Evolutionary conservation across 2,113 vertebrate genomes (phyloP), one percentile per base, ranked within the genome.

Genomic region (Cyanocitta stelleri): DNA sequence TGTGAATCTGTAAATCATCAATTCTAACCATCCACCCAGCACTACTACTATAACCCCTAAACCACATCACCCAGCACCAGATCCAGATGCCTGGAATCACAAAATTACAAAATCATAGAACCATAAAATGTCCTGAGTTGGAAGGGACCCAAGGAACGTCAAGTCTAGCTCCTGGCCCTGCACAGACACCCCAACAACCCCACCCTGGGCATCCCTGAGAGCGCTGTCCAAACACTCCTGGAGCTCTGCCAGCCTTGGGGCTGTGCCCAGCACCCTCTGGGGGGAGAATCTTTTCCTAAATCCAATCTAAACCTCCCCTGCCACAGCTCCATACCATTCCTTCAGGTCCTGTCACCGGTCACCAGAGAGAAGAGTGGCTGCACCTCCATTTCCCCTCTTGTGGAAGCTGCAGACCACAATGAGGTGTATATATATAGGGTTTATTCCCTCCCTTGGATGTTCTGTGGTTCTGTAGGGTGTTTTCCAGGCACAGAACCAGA

Each of bases 181-280:
- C 54, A 32, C 9, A 7, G 54, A 23, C 41, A 5, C 21, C 37
- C 48, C 78, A 62, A 11, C 13, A 75, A 16, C 10, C 16, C 17
- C 48, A 41, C 20, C 46, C 3, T 32, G 30, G 24, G 22, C 48
- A 49, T 24, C 48, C 48, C 48, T 49, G 48, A 8, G 13, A 49
- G 48, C 48, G 1, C 30, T 22, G 6, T 35, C 37, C 87, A 21
- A 74, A 46, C 1, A 0, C 35, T 51, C 13, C 44, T 29, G 7
- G 23, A 75, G 33, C 46, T 39, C 37, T 10, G 23, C 8, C 52
- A 66, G 68, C 59, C 44, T 33, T 8, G 29, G 37, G 54, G 9
- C 37, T 0, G 0, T 37, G 51, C 8, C 18, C 4, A 19, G 0
- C 52, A n/a, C 6, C 13, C 7, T 67, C 29, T 26, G 19, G 17